A percentile compares a stretch with the other conserved stretches of the same genome.
These are phyloP conservation scores for Penaeus indicus DNA, from an alignment of 1,140 invertebrate species.

Conservation along the genomic window DNA sequence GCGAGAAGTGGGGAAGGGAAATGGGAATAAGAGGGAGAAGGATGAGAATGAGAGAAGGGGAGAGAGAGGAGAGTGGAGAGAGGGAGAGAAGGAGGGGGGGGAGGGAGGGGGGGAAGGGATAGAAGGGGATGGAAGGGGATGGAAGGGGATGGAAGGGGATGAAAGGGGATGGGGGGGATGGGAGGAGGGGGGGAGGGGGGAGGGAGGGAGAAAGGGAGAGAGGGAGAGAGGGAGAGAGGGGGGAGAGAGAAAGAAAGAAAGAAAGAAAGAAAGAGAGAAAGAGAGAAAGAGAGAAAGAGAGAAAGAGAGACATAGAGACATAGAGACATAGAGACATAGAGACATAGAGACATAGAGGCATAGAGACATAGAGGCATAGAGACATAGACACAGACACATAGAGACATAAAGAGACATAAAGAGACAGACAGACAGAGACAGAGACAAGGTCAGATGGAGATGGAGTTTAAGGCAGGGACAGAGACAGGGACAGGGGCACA, in stretches of 20 bases:
- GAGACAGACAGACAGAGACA: not conserved
- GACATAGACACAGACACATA: not conserved
- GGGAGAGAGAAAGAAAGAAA: too few relatives aligned
- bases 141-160: not conserved
- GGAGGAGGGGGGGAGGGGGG: not conserved
- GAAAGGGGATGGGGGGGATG: not conserved
- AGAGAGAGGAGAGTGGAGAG: not conserved
- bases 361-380: not conserved
- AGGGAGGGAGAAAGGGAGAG: not conserved
- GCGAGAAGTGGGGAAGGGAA: too few relatives aligned
- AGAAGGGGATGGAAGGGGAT: too few relatives aligned
- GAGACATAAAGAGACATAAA: not conserved
- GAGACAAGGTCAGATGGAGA: not conserved
- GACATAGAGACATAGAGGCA: not conserved
- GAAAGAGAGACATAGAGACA: not conserved
- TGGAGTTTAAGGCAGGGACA: too few relatives aligned
- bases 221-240: too few relatives aligned
- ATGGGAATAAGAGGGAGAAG: too few relatives aligned
- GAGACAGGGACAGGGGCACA: too few relatives aligned
- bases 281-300: not conserved
- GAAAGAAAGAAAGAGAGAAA: too few relatives aligned
- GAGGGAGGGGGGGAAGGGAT: too few relatives aligned
- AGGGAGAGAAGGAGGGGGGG: not conserved
- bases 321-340: not conserved
- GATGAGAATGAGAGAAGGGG: not conserved